Evolutionary conservation across 2,888 invertebrate genomes (phyloP).

Genomic region (Meiosimyza decipiens): DNA sequence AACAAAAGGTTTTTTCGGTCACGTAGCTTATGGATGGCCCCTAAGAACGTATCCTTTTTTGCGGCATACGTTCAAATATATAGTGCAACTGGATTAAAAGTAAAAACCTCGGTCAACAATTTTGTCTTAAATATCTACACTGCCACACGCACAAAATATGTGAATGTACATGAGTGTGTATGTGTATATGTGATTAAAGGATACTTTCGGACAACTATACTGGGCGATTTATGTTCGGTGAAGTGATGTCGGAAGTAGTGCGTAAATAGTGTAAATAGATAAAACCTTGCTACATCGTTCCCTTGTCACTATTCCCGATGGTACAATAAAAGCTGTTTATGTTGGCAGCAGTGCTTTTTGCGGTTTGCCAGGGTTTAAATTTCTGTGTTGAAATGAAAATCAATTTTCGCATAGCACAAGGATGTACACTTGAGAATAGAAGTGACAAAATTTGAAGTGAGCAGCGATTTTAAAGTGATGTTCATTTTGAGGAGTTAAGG

Average conservation of each 20-base stretch:
- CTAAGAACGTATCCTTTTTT: not conserved
- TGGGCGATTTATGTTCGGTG: no score
- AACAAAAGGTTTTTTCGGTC: no score
- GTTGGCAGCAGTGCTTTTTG: not conserved
- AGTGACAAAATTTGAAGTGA: not conserved
- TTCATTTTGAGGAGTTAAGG: not conserved
- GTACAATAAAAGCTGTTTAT: slow-evolving; percentile 11
- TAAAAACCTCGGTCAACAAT: slow-evolving; percentile 7
- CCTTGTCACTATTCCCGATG: not conserved
- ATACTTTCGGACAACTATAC: no score
- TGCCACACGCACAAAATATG: not conserved
- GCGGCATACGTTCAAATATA: not conserved
- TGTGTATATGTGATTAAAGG: no score
- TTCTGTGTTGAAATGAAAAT: slow-evolving; percentile 19
- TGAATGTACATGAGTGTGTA: no score
- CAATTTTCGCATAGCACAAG: not conserved
- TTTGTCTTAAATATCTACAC: slow-evolving; percentile 1
- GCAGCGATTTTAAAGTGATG: not conserved
- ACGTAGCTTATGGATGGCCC: no score
- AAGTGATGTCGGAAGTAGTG: not conserved
- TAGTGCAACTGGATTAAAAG: not conserved
- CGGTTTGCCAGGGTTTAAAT: not conserved
- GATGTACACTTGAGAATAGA: not conserved
- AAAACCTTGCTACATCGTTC: not conserved
- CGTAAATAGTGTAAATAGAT: not conserved